phyloP scores from a whole-genome alignment of 2,888 invertebrate genomes.

The Megastigmus dorsalis region DNA sequence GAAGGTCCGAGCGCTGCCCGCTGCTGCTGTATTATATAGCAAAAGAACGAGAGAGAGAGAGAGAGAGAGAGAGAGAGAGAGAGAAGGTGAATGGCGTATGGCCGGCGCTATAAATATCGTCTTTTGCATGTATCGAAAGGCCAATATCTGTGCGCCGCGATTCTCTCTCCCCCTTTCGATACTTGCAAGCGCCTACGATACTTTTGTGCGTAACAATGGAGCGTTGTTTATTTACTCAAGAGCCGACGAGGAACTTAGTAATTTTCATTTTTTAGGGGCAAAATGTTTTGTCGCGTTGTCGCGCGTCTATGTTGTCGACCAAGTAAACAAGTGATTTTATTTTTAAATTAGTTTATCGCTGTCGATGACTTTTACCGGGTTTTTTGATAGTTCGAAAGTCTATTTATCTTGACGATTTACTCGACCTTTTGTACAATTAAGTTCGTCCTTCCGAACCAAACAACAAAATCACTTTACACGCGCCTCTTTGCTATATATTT shows the following conservation, averaged over 20 bases:
- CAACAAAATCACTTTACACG: too few relatives aligned
- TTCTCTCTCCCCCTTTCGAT: conserved; percentile 1
- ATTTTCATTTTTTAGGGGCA: too few relatives aligned
- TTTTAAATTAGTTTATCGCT: too few relatives aligned
- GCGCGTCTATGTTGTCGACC: not conserved
- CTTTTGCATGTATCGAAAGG: conserved; percentile 12
- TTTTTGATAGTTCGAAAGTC: too few relatives aligned
- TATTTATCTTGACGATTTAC: too few relatives aligned
- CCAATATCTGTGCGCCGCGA: conserved; percentile 7
- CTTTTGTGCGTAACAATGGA: not conserved
- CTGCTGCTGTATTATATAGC: too few relatives aligned
- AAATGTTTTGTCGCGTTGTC: not conserved
- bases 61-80: not conserved
- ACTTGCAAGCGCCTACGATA: not conserved
- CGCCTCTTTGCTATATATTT: too few relatives aligned
- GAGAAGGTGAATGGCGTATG: not conserved
- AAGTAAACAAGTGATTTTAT: too few relatives aligned
- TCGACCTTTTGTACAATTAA: too few relatives aligned
- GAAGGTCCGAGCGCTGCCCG: conserved; percentile 17
- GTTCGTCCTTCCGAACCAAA: too few relatives aligned
- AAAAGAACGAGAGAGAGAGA: not conserved
- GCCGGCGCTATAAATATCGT: conserved; percentile 31
- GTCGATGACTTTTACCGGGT: too few relatives aligned
- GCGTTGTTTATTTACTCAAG: not conserved
- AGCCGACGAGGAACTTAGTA: not conserved